Evolutionary conservation across 2,113 vertebrate genomes (phyloP).

Genomic region (Urocolius indicus): DNA sequence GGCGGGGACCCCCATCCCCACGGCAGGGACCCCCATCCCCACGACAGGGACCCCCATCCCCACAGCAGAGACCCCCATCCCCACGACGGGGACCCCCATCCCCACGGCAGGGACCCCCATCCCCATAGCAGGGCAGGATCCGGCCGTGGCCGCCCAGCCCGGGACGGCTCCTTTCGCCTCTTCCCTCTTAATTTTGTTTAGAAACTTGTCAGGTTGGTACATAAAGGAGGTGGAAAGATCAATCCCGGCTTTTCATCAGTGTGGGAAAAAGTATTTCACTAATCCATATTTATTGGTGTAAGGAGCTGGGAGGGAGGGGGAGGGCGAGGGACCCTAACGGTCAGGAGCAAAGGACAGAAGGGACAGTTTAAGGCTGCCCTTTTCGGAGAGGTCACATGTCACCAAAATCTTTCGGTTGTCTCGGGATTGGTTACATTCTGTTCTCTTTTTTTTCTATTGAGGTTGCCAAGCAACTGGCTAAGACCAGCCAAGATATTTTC

Average conservation of each 20-base stretch:
- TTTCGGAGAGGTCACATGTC: slow-evolving; percentile 78
- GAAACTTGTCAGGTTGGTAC: slow-evolving; percentile 78
- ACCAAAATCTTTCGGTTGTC: slow-evolving; percentile 85
- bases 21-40: background rate
- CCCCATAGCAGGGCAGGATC: slow-evolving; percentile 33
- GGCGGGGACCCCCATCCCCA: slow-evolving; percentile 9
- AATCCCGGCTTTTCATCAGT: slow-evolving; percentile 79
- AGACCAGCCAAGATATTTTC: slow-evolving; percentile 93
- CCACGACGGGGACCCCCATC: no score
- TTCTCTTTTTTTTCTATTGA: slow-evolving; percentile 79
- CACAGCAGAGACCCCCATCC: no score
- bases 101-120: no score
- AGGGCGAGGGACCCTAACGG: slow-evolving; percentile 49
- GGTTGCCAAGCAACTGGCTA: slow-evolving; percentile 94
- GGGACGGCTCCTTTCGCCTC: slow-evolving; percentile 68
- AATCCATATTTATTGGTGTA: slow-evolving; percentile 87
- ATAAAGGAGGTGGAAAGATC: slow-evolving; percentile 83
- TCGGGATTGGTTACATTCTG: slow-evolving; percentile 83
- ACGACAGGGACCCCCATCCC: background rate
- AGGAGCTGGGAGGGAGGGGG: slow-evolving; percentile 13
- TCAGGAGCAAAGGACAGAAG: slow-evolving; percentile 71
- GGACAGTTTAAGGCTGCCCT: slow-evolving; percentile 78
- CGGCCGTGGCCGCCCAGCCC: background rate
- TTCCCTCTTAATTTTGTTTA: slow-evolving; percentile 74
- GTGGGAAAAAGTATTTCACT: slow-evolving; percentile 84